These are phyloP conservation scores for Petaurus breviceps DNA, from an alignment of 2,113 vertebrate species.

Conservation along the genomic window DNA sequence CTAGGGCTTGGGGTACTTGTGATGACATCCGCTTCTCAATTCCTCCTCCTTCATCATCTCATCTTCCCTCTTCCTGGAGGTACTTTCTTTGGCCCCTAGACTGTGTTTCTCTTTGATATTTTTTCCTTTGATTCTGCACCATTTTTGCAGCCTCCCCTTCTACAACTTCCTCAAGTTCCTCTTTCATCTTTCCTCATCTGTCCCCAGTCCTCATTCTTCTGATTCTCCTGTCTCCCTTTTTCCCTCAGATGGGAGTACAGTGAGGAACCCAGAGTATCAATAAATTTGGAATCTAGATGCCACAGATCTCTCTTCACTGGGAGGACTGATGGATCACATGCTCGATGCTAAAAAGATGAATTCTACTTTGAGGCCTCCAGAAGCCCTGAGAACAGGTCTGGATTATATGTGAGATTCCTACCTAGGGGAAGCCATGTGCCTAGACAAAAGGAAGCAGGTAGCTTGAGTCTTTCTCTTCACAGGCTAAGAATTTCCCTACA, in stretches of 20 bases:
- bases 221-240: background rate
- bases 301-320: background rate
- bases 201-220: background rate
- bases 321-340: background rate
- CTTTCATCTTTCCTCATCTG: background rate
- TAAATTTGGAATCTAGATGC: background rate
- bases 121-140: background rate
- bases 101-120: background rate
- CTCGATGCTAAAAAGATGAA: background rate
- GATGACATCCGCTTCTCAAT: background rate
- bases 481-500: background rate
- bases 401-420: background rate
- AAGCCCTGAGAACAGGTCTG: background rate
- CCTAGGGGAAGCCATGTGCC: background rate
- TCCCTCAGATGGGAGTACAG: background rate
- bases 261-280: background rate
- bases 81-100: background rate
- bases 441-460: background rate
- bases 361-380: background rate
- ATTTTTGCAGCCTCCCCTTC: background rate
- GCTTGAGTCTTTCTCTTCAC: background rate
- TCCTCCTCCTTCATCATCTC: background rate
- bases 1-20: background rate
- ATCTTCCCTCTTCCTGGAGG: background rate
- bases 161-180: background rate